These are phyloP conservation scores for Characodon lateralis DNA, from an alignment of 2,797 vertebrate species.

Conservation along the genomic window DNA sequence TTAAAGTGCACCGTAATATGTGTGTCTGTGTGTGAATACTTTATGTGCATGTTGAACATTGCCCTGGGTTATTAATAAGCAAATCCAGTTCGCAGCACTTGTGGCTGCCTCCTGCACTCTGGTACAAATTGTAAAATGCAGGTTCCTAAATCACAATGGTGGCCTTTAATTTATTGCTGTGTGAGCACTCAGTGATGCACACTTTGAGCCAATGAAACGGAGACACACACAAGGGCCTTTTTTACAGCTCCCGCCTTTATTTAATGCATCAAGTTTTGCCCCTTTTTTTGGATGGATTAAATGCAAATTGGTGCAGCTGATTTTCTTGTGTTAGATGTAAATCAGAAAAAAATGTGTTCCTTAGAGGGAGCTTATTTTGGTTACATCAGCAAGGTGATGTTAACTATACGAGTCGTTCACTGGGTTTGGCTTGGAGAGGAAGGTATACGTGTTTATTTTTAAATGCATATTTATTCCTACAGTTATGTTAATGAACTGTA, in stretches of 20 bases:
- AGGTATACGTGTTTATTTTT: conserved; percentile 2
- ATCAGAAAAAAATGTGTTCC: conserved; percentile 17
- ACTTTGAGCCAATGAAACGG: conserved; percentile 47
- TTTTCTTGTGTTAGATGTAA: conserved; percentile 31
- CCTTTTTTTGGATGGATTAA: conserved; percentile 19
- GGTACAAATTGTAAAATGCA: conserved; percentile 46
- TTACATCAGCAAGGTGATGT: neutral
- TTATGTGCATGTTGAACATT: conserved; percentile 26
- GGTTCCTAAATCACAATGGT: conserved; percentile 51
- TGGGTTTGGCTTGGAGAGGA: neutral
- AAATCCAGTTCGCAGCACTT: conserved; percentile 29
- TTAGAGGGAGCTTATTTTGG: neutral
- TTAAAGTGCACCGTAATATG: conserved; percentile 6
- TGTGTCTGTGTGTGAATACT: conserved; percentile 16
- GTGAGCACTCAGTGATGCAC: conserved; percentile 66
- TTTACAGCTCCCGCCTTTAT: conserved; percentile 35
- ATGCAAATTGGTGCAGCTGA: conserved; percentile 38
- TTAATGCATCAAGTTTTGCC: conserved; percentile 27
- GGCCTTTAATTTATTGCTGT: conserved; percentile 70
- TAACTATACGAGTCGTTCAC: conserved; percentile 1
- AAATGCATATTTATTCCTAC: neutral
- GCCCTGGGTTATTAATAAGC: conserved; percentile 53
- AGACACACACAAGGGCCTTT: conserved; percentile 36
- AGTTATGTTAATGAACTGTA: neutral
- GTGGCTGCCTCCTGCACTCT: conserved; percentile 18